A percentile compares a stretch with the other conserved stretches of the same genome.
Conservation (phyloP, 2,888 invertebrate species). For the Drosophila koepferae region DNA sequence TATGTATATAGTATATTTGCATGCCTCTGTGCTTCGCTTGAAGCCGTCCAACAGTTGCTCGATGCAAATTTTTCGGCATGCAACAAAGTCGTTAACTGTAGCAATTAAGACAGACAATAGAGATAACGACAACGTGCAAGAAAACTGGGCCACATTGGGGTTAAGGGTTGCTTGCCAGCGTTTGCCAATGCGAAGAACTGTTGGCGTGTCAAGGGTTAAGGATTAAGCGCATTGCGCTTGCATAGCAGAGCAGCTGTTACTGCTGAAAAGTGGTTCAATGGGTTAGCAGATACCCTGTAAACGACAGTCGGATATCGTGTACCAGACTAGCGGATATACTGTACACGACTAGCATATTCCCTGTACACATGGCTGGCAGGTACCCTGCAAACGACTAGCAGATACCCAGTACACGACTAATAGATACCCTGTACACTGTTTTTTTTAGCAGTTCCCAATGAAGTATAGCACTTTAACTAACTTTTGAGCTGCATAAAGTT, state of each 20-base stretch:
- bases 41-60: conserved; percentile 9
- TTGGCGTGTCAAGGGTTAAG: conserved; percentile 20
- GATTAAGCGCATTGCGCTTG: conserved; percentile 15
- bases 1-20: not conserved
- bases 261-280: not conserved
- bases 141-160: conserved; percentile 47
- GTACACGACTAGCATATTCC: not conserved
- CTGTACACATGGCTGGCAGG: too few species aligned
- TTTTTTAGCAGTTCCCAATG: too few species aligned
- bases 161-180: conserved; percentile 26
- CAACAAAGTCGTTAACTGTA: conserved; percentile 43
- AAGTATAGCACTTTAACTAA: too few species aligned
- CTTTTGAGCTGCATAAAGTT: not conserved
- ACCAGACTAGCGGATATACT: too few species aligned
- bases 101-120: conserved; percentile 65
- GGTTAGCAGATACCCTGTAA: not conserved
- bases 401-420: not conserved
- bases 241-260: not conserved
- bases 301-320: too few species aligned
- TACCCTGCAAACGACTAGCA: not conserved
- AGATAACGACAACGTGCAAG: conserved; percentile 27
- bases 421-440: too few species aligned
- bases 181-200: not conserved
- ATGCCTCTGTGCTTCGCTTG: not conserved
- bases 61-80: conserved; percentile 30